Base-by-base conservation (phyloP, 2,113 vertebrate species). In the Oncorhynchus gorbuscha region DNA sequence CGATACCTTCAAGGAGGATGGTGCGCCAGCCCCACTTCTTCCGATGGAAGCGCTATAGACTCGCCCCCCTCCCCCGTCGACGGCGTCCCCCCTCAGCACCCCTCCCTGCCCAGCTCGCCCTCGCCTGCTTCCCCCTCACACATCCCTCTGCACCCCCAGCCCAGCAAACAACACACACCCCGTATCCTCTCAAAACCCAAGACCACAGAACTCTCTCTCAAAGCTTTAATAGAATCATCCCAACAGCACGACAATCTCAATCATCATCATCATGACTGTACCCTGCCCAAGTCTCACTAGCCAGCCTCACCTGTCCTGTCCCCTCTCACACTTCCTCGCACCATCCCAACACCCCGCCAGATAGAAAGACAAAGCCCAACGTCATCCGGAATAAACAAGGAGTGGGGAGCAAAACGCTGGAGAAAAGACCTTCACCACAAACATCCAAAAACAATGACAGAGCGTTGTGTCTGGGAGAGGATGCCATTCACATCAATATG, bases 21-120 rank as follows among this genome's bases (percentile, higher is more conserved):
- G 94, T 98, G 96, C 90, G 88, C 94, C 95, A 97, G 96, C 93
- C 96, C 97, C 93, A 83, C 95, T 96, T 98, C 96, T 97, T 97
- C 96, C 94, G 95, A 98, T 97, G 94, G 97, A 96, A 97, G 97
- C 95, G 94, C 95, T 95, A 94, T 98, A 97, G 96, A 96, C 94
- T 97, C 95, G 83, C 95, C 96, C 84, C 83, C 91, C 11, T 95
- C 96, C 86, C 93, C 94, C 79, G 79, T 79, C n/a, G 59, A 24
- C 59, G 59, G 7, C 88, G 87, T 92, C 71, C 71, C 91, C 84
- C 78, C 91, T 74, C 64, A 71, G 59, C 87, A 32, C 3, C 90
- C 39, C 39, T 45, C 39, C 39, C 39, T 11, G 39, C 39, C 91
- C 88, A 87, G 86, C 89, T 92, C 94, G 80, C 89, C 90, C 18